Evolutionary conservation across 2,888 invertebrate species (phyloP).

Genomic region (Cerastis leucographa): DNA sequence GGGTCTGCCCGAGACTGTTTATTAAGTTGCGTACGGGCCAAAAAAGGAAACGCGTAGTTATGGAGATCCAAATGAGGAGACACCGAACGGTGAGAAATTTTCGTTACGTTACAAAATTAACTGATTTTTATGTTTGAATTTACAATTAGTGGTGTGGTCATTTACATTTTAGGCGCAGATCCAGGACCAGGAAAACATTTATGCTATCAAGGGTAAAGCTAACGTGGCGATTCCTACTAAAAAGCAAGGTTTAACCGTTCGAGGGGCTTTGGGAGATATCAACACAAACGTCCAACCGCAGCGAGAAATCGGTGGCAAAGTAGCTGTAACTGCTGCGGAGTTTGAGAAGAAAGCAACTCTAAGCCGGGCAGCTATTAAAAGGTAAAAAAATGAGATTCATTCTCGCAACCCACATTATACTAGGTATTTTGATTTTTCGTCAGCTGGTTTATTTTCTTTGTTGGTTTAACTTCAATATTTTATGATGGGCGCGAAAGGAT

Average conservation of each 20-base stretch:
- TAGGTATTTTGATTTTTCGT: slow-evolving; percentile 12
- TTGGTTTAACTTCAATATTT: neutral
- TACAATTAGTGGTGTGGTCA: slow-evolving; percentile 8
- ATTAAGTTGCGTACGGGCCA: slow-evolving; percentile 16
- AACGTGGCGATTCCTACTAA: slow-evolving; percentile 76
- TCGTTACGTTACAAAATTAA: slow-evolving; percentile 17
- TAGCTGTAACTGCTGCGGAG: slow-evolving; percentile 79
- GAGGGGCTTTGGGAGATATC: slow-evolving; percentile 86
- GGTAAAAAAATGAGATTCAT: slow-evolving; percentile 68
- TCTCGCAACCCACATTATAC: slow-evolving; percentile 18
- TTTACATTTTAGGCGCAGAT: slow-evolving; percentile 73
- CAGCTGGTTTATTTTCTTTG: slow-evolving; percentile 26
- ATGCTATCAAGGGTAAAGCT: slow-evolving; percentile 78
- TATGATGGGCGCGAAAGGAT: no score
- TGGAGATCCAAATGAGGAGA: slow-evolving; percentile 82
- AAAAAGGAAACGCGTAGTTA: slow-evolving; percentile 55
- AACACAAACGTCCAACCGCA: slow-evolving; percentile 83
- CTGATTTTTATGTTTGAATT: slow-evolving; percentile 11
- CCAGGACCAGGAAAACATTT: slow-evolving; percentile 85
- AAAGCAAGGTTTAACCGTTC: slow-evolving; percentile 78
- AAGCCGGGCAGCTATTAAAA: slow-evolving; percentile 73
- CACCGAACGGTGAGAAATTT: slow-evolving; percentile 76
- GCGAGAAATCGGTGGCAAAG: slow-evolving; percentile 81
- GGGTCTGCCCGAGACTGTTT: slow-evolving; percentile 39
- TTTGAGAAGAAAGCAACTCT: slow-evolving; percentile 82